Evolutionary conservation across 2,888 invertebrate genomes (phyloP), one percentile per base, ranked within the genome.

Genomic region (Corythucha ciliata): DNA sequence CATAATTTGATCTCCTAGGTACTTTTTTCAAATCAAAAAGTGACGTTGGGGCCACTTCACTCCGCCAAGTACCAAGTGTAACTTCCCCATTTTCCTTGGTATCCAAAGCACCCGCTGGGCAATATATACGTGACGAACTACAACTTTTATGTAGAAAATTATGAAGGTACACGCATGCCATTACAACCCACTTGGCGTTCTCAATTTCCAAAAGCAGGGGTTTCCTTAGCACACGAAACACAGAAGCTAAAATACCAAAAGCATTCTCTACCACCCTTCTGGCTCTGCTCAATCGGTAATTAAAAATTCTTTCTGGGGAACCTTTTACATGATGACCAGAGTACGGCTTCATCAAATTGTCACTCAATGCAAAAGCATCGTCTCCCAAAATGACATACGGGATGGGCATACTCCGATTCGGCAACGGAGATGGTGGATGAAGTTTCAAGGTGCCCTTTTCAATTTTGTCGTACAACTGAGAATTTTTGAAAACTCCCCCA

Each of bases 401-500:
- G 12, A 53, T 41, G 29, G 57, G 51, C 21, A 55, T 27, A 21
- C 22, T 42, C 48, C 5, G 12, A 4, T 33, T 21, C 14, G 55
- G 52, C 22, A 55, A 52, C 34, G 56, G 22, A 33, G 41, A 42
- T 46, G 56, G 48, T 56, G 39, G 45, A 8, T 58, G 60, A 32
- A 61, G 53, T 47, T 54, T 39, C 44, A 61, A 52, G 14, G 52
- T 48, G 42, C 58, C 57, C 45, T 51, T 53, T 41, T 57, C 34
- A 44, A 64, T 60, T 58, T 63, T 61, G 47, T 59, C 55, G 39
- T 49, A 53, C 50, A 63, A 57, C 34, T 54, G 25, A 44, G 44
- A 48, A 57, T 59, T 57, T 37, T 57, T 47, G 16, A 63, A 63
- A 20, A 64, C 58, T 16, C 63, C 65, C 27, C 64, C 63, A 56